These are phyloP conservation scores for Hydropotes inermis DNA, from an alignment of 2,113 vertebrate species.

Conservation along the genomic window DNA sequence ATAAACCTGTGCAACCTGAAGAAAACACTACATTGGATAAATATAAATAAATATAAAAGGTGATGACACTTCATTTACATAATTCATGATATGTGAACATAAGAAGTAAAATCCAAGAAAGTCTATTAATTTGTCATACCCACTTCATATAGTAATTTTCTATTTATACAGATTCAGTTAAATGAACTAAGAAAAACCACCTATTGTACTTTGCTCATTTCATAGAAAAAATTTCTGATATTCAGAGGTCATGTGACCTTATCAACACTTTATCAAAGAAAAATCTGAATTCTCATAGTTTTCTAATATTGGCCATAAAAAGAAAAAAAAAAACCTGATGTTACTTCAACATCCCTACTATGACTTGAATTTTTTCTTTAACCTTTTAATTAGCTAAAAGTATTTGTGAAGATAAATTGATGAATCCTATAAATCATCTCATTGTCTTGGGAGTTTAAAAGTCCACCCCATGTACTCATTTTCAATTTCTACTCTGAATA, in stretches of 20 bases:
- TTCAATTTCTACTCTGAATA: constrained; percentile 5
- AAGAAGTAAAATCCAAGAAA: not conserved
- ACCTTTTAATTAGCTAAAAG: not conserved
- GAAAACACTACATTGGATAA: not conserved
- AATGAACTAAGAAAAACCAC: not conserved
- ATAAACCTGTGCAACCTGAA: not conserved
- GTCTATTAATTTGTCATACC: not conserved
- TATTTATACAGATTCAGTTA: not conserved
- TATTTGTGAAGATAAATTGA: not conserved
- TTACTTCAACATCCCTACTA: not conserved
- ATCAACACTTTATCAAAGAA: not conserved
- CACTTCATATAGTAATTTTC: not conserved
- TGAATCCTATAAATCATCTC: not conserved
- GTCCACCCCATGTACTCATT: not conserved
- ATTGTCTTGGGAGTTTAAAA: not conserved
- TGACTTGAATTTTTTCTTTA: not conserved
- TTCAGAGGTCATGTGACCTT: not conserved
- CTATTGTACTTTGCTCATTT: not conserved
- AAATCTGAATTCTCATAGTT: not conserved
- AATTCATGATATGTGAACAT: not conserved
- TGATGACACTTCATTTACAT: not conserved
- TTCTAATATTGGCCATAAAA: not conserved
- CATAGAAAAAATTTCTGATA: not conserved
- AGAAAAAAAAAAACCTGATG: not conserved
- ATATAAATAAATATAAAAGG: not conserved